phyloP scores from a whole-genome alignment of 2,797 vertebrate genomes.

The Pseudochirops corinnae region DNA sequence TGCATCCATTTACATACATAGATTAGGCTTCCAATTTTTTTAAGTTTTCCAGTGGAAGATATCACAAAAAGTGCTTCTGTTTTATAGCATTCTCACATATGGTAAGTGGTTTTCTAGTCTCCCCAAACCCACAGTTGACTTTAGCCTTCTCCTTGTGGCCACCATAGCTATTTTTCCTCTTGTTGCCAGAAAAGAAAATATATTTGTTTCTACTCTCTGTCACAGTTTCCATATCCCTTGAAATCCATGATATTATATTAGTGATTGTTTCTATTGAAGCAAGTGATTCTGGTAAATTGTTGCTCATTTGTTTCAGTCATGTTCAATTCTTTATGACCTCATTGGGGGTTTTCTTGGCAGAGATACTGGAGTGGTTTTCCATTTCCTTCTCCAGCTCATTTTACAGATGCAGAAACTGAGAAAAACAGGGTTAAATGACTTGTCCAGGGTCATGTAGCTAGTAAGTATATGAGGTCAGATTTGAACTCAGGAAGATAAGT shows the following conservation, averaged over 20 bases:
- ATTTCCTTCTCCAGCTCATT: neutral
- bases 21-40: neutral
- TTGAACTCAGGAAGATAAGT: neutral
- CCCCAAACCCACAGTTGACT: neutral
- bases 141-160: neutral
- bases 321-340: neutral
- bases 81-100: neutral
- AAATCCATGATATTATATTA: neutral
- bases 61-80: neutral
- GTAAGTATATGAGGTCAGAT: neutral
- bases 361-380: neutral
- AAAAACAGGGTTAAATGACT: neutral
- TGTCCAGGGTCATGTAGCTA: neutral
- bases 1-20: neutral
- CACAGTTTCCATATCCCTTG: slow-evolving; percentile 11
- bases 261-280: neutral
- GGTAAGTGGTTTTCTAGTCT: slow-evolving; percentile 7
- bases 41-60: neutral
- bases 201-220: slow-evolving; percentile 1
- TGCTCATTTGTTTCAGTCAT: neutral
- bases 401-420: neutral
- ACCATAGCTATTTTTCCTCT: neutral
- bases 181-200: neutral
- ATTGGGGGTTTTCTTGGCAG: neutral
- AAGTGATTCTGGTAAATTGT: slow-evolving; percentile 1